Evolutionary conservation across 1,140 invertebrate species (phyloP), one percentile per base, ranked within the genome.

Genomic region (Oncopeltus fasciatus): DNA sequence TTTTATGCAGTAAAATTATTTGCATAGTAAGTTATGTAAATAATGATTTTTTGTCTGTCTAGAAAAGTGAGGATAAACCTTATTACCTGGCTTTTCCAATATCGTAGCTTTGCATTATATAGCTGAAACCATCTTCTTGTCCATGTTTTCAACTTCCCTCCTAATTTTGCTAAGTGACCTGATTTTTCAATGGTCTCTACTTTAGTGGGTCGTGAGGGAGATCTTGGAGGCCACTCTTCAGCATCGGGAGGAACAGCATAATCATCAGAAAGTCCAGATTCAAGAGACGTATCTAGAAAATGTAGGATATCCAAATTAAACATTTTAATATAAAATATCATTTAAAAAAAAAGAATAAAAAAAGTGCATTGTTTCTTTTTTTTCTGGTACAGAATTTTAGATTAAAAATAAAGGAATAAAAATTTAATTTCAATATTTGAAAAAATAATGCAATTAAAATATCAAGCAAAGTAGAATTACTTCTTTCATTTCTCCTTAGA

Each of bases 71-170:
- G 18, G 14, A 18, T 8, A 24, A 24, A 2, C 14, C 4, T 20
- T 27, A 18, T 61, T 66, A 81, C 79, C 73, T 79, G 78, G 57
- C 87, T 89, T 74, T 95, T 96, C 86, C 93, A 96, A 73, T 96
- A 96, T 1, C 85, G 88, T 0, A 96, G 75, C 0, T 85, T 83
- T 27, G 92, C 92, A 75, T 95, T 93, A 70, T 91, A 92, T 1
- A 96, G 74, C 0, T 95, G 89, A 70, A 96, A 97, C 87, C 90
- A 96, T 68, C 92, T 78, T 70, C 93, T 90, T 65, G 90, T 79
- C 93, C 93, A 96, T 0, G 91, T 95, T 77, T 95, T 96, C 1
- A 96, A 76, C 75, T 95, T 95, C 14, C 93, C 93, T 51, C 93
- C 92, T 38, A 96, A 78, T 76, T 97, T 96, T 14, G 91, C 92